Conservation (phyloP, 2,888 invertebrate species). For the Pemphredon lugubris region DNA sequence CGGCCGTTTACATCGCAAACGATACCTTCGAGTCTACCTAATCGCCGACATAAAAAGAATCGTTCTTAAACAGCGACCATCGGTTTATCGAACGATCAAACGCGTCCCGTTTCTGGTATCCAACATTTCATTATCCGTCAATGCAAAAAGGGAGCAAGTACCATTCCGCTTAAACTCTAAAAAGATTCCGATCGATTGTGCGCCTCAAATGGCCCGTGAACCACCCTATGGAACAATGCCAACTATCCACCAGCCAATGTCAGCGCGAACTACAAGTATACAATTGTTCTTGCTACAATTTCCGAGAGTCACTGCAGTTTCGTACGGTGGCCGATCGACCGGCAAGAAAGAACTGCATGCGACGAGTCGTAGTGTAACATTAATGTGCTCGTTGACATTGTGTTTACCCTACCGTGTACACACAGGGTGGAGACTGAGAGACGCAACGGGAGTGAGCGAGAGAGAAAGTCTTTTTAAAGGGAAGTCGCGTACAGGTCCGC, state of each 20-base stretch:
- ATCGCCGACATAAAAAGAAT: no score
- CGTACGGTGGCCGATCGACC: conserved; percentile 46
- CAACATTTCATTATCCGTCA: neutral
- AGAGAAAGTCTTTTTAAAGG: conserved; percentile 46
- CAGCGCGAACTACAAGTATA: conserved; percentile 14
- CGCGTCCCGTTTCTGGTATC: no score
- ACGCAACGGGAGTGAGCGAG: conserved; percentile 21
- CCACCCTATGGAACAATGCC: conserved; percentile 46
- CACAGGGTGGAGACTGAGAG: conserved; percentile 27
- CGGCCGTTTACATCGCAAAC: no score
- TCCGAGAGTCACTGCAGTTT: conserved; percentile 30
- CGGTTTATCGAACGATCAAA: no score
- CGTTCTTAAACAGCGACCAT: no score
- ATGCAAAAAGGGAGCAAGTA: neutral
- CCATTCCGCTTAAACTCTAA: neutral
- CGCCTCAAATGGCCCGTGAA: conserved; percentile 42
- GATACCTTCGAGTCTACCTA: no score
- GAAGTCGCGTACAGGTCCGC: conserved; percentile 53
- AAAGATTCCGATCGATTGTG: conserved; percentile 41
- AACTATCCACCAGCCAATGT: conserved; percentile 52
- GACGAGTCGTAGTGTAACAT: conserved; percentile 56
- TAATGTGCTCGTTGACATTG: conserved; percentile 71
- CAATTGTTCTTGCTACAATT: conserved; percentile 46
- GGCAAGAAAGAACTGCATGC: conserved; percentile 43
- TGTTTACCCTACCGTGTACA: conserved; percentile 66